These are phyloP conservation scores for Lepidothrix coronata DNA, from an alignment of 2,113 vertebrate species.

Conservation along the genomic window DNA sequence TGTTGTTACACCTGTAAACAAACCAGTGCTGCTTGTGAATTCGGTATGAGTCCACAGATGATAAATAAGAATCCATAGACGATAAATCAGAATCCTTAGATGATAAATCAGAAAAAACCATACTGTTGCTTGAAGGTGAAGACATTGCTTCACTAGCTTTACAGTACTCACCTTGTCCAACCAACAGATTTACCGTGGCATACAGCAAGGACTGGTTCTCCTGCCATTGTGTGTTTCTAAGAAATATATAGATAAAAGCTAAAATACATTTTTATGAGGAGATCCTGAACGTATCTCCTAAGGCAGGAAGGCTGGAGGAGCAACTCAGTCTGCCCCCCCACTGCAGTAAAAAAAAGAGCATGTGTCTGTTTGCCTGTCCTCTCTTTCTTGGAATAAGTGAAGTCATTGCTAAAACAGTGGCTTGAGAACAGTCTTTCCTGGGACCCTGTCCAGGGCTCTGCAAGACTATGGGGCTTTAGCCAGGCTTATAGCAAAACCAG, in stretches of 20 bases:
- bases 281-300: background rate
- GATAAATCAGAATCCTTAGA: background rate
- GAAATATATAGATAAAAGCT: background rate
- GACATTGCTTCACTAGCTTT: background rate
- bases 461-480: background rate
- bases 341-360: background rate
- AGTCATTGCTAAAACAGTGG: conserved; percentile 29
- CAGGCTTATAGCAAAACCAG: background rate
- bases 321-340: accelerated
- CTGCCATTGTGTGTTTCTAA: background rate
- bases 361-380: background rate
- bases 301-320: background rate
- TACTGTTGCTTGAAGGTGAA: background rate
- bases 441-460: background rate
- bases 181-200: background rate
- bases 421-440: conserved; percentile 29
- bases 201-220: background rate
- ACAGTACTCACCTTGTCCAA: background rate
- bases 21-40: background rate
- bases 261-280: background rate
- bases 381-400: conserved; percentile 6
- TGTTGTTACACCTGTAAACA: background rate
- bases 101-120: background rate
- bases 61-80: background rate
- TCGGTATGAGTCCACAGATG: background rate